Conservation (phyloP, 2,797 vertebrate genomes). For the Glyptemys insculpta region DNA sequence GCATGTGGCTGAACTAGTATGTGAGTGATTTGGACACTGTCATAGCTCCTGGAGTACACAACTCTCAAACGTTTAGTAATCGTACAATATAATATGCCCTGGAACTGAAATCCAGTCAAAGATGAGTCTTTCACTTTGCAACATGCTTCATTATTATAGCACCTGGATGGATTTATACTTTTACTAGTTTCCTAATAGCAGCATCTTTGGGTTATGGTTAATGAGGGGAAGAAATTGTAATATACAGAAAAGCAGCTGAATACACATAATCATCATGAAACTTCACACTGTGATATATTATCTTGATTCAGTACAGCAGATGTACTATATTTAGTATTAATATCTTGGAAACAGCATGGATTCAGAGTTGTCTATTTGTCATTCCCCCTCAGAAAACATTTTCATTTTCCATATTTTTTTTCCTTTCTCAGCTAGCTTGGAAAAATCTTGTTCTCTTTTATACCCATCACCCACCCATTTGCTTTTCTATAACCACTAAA, state of each 20-base stretch:
- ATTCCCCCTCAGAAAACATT: constrained; percentile 56
- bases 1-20: not conserved
- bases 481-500: not conserved
- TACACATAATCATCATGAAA: constrained; percentile 60
- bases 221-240: constrained; percentile 60
- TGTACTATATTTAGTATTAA: constrained; percentile 79
- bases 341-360: constrained; percentile 74
- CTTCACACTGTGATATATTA: constrained; percentile 73
- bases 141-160: constrained; percentile 21
- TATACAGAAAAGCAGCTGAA: constrained; percentile 58
- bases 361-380: constrained; percentile 21
- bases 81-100: not conserved
- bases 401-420: constrained; percentile 58
- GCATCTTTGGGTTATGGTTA: constrained; percentile 47
- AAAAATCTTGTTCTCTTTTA: constrained; percentile 26
- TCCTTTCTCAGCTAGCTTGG: constrained; percentile 16
- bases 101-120: not conserved
- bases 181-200: constrained; percentile 19
- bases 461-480: not conserved
- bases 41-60: not conserved
- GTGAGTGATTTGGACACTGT: not conserved
- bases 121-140: not conserved
- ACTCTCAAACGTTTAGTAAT: not conserved
- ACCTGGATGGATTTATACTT: not conserved
- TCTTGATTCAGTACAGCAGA: constrained; percentile 67